Conservation (phyloP, 2,888 invertebrate genomes). For the Adineta ricciae region DNA sequence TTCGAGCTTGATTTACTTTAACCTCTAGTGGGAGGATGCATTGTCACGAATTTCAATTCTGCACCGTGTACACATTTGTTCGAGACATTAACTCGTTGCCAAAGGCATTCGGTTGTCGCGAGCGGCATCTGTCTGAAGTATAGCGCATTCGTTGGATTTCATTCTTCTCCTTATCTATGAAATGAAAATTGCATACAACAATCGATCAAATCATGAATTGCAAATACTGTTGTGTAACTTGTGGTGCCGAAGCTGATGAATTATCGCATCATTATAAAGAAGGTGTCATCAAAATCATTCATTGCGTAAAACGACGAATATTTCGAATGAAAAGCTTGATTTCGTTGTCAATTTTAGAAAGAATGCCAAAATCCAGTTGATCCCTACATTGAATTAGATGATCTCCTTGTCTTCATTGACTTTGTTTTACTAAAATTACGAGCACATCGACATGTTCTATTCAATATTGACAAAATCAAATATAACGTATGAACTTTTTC, state of each 20-base stretch:
- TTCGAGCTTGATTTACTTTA: too few relatives aligned
- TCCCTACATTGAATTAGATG: conserved; percentile 29
- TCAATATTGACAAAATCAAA: conserved; percentile 24
- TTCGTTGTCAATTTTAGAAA: background rate
- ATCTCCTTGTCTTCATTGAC: conserved; percentile 28
- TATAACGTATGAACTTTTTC: background rate
- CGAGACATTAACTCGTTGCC: too few relatives aligned
- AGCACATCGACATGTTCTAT: conserved; percentile 30
- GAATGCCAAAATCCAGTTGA: conserved; percentile 28
- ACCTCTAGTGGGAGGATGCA: too few relatives aligned
- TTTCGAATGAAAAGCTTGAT: background rate
- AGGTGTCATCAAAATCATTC: conserved; percentile 1
- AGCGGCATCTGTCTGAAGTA: background rate
- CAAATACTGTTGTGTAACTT: background rate
- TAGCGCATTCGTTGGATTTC: background rate
- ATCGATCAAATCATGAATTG: background rate
- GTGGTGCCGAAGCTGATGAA: background rate
- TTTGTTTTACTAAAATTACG: conserved; percentile 29
- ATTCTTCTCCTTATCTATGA: background rate
- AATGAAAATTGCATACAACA: too few relatives aligned
- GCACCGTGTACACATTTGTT: too few relatives aligned
- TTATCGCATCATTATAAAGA: conserved; percentile 1
- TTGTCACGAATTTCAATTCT: too few relatives aligned
- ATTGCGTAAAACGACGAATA: background rate
- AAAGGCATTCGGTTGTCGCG: too few relatives aligned